A percentile compares a stretch with the other conserved stretches of the same genome.
Conservation (phyloP, 2,797 vertebrate species). For the Poecile montanus region DNA sequence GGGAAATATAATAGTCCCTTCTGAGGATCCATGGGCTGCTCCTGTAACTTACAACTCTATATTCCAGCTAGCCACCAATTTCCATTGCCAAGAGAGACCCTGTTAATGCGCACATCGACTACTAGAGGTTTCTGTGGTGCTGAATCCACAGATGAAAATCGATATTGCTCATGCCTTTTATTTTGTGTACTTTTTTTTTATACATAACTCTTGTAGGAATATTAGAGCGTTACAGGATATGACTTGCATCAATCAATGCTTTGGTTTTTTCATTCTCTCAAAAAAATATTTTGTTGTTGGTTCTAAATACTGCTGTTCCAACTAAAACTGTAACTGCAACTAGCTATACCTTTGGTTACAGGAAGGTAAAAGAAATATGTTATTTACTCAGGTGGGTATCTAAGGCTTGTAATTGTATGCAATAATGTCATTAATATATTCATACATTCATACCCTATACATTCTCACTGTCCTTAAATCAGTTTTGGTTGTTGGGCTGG, state of each 20-base stretch:
- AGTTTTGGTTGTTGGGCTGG: neutral
- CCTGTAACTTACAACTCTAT: neutral
- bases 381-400: neutral
- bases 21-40: neutral
- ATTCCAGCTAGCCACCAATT: neutral
- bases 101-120: neutral
- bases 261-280: neutral
- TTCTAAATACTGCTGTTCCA: neutral
- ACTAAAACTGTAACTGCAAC: neutral
- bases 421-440: neutral
- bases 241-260: neutral
- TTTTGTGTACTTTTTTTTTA: neutral
- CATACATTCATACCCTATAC: neutral
- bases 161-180: neutral
- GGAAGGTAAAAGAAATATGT: neutral
- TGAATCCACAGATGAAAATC: neutral
- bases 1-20: neutral
- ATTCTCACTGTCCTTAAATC: neutral
- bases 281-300: neutral
- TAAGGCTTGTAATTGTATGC: neutral
- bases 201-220: neutral
- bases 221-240: neutral
- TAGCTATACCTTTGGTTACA: neutral
- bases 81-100: neutral
- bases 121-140: neutral